phyloP scores from a whole-genome alignment of 2,113 vertebrate genomes.

The Malaclemys terrapin region DNA sequence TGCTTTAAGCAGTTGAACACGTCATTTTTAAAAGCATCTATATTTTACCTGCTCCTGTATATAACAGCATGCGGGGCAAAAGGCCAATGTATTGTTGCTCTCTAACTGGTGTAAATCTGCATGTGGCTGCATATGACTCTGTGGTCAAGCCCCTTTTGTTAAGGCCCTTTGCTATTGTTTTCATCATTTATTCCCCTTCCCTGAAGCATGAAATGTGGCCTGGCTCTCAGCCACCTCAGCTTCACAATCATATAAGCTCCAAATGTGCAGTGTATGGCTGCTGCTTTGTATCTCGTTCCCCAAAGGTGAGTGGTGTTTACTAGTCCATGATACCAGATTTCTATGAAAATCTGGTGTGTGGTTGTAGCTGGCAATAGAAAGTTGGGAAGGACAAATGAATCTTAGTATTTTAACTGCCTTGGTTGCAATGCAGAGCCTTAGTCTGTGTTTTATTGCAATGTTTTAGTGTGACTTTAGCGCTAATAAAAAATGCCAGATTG shows the following conservation, averaged over 20 bases:
- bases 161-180: conserved; percentile 64
- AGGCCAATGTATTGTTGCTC: conserved; percentile 69
- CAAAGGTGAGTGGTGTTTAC: conserved; percentile 26
- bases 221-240: conserved; percentile 65
- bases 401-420: background rate
- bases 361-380: conserved; percentile 10
- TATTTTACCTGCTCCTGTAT: conserved; percentile 6
- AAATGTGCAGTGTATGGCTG: conserved; percentile 70
- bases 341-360: background rate
- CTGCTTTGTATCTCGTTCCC: conserved; percentile 36
- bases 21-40: conserved; percentile 39
- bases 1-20: conserved; percentile 13
- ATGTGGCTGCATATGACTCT: conserved; percentile 64
- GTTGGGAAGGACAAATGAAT: background rate
- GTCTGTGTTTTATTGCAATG: background rate
- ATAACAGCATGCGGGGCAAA: conserved; percentile 50
- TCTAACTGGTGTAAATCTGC: conserved; percentile 69
- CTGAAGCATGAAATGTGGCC: conserved; percentile 73
- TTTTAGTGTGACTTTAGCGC: background rate
- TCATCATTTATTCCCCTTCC: conserved; percentile 71
- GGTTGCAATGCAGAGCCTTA: background rate
- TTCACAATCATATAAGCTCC: conserved; percentile 64
- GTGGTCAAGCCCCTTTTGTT: conserved; percentile 62
- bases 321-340: background rate
- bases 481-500: background rate